Evolutionary conservation across 1,140 invertebrate genomes (phyloP), one percentile per base, ranked within the genome.

Genomic region (Brachionus sp.): DNA sequence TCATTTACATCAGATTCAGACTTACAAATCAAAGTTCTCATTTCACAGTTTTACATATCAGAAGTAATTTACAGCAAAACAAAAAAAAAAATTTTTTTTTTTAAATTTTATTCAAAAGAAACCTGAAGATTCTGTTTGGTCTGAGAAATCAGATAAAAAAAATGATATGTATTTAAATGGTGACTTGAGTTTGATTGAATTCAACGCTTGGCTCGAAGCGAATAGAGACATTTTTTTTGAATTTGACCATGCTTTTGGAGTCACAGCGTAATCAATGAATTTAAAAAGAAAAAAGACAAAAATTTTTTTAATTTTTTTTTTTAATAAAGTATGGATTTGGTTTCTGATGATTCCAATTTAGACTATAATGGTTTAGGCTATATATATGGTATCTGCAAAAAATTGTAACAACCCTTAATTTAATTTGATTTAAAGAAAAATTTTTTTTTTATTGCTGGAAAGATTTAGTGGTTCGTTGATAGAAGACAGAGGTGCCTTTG

Each of bases 351-450:
- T 4, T 23, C 37, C 4, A 46, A 46, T 25, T 16, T 75, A 12
- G 70, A 75, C n/a, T 75, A 75, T 19, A 75, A 75, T 75, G 70
- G 70, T 46, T n/a, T 75, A 5, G 70, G 39, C 44, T 75, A 75
- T 46, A 46, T 75, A 25, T 75, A 75, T 46, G 70, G 70, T 12
- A 75, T 75, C 4, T 75, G 70, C 25, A 44, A 75, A 75, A 44
- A 75, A 75, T 75, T 75, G 70, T 75, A 75, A 46, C 2, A 19
- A 16, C 16, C 9, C 13, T 73, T 19, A 10, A 42, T 19, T 16
- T 33, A 35, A 33, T 7, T 33, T 68, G n/a, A 33, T 16, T 37
- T 10, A 33, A 35, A 35, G 13, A 16, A 12, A 37, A 2, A 5
- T 9, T 46, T 75, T 50, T 75, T 50, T 75, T n/a, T n/a, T n/a